phyloP scores from a whole-genome alignment of 1,140 invertebrate genomes.

The Pristionchus pacificus region DNA sequence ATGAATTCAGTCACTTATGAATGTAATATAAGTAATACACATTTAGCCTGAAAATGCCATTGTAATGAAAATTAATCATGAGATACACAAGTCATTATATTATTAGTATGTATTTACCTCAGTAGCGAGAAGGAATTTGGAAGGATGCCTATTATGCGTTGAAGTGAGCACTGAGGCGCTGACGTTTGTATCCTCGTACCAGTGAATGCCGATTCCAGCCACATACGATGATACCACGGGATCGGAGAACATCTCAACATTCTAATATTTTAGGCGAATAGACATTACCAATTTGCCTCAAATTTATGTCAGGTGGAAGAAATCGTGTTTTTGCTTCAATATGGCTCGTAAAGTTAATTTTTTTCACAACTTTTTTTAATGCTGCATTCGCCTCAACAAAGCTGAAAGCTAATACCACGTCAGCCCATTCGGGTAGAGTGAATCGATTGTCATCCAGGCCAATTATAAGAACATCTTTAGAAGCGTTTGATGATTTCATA shows the following conservation, averaged over 20 bases:
- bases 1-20: background rate
- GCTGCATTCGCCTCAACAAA: no score
- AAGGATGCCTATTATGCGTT: conserved; percentile 19
- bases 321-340: no score
- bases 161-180: conserved; percentile 1
- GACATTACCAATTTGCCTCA: no score
- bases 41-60: no score
- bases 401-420: no score
- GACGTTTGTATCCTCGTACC: background rate
- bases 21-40: background rate
- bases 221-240: conserved; percentile 6
- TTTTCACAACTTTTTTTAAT: no score
- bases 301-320: no score
- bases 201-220: conserved; percentile 20
- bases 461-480: conserved; percentile 21
- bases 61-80: background rate
- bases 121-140: conserved; percentile 25
- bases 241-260: conserved; percentile 22
- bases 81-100: no score
- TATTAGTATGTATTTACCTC: no score
- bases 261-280: no score
- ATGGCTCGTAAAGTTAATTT: background rate
- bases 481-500: background rate
- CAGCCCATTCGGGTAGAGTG: conserved; percentile 17
- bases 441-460: conserved; percentile 23